Conservation (phyloP, 2,888 invertebrate genomes). For the Acleris literana region DNA sequence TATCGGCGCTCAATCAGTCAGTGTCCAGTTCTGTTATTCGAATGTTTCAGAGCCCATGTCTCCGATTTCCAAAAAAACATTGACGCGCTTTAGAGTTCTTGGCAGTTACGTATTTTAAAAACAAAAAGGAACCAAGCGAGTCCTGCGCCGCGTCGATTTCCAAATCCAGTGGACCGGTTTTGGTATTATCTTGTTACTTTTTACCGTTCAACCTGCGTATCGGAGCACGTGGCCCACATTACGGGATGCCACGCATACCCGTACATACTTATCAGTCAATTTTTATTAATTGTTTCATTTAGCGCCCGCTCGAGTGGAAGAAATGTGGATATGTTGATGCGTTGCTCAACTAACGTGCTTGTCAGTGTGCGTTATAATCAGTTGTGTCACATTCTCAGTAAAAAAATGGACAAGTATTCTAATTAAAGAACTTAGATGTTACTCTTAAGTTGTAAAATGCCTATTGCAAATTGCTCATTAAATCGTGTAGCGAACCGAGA, state of each 20-base stretch:
- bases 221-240: slow-evolving; percentile 52
- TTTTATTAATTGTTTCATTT: slow-evolving; percentile 43
- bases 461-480: too few relatives aligned
- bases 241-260: slow-evolving; percentile 45
- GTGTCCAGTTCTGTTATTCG: slow-evolving; percentile 8
- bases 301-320: slow-evolving; percentile 36
- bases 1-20: slow-evolving; percentile 1
- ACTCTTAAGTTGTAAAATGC: not conserved
- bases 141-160: slow-evolving; percentile 53
- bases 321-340: slow-evolving; percentile 15
- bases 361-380: slow-evolving; percentile 15
- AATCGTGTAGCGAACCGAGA: too few relatives aligned
- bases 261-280: slow-evolving; percentile 47
- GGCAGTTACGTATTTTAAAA: not conserved
- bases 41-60: slow-evolving; percentile 41
- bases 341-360: slow-evolving; percentile 11
- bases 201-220: slow-evolving; percentile 67
- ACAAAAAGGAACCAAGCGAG: slow-evolving; percentile 42
- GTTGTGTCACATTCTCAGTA: slow-evolving; percentile 4
- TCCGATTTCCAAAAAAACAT: slow-evolving; percentile 54
- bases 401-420: slow-evolving; percentile 2
- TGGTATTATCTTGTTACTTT: slow-evolving; percentile 68
- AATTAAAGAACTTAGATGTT: slow-evolving; percentile 4
- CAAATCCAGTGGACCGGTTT: slow-evolving; percentile 68
- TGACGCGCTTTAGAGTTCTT: too few relatives aligned